These are phyloP conservation scores for Florisuga fusca DNA, from an alignment of 2,797 vertebrate genomes.

Conservation along the genomic window DNA sequence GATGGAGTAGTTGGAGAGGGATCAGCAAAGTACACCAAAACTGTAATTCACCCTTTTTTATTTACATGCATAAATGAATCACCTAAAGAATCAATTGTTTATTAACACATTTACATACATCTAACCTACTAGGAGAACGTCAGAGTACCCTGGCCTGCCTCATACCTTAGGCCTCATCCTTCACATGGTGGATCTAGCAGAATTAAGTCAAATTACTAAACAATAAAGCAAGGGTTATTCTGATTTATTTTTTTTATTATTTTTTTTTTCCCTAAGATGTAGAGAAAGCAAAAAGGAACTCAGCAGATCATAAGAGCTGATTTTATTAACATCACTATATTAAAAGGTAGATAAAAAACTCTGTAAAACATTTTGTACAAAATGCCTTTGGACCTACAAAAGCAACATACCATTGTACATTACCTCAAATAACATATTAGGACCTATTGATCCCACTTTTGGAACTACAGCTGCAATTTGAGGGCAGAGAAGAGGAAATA, in stretches of 20 bases:
- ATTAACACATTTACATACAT: not conserved
- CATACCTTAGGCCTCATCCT: not conserved
- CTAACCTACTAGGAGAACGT: not conserved
- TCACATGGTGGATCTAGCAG: not conserved
- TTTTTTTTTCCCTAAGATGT: not conserved
- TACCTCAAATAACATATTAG: not conserved
- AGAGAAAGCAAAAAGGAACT: not conserved
- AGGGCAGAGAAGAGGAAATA: not conserved
- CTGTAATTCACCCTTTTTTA: not conserved
- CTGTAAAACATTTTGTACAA: not conserved
- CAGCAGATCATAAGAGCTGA: not conserved
- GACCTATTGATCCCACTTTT: not conserved
- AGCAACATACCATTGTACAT: not conserved
- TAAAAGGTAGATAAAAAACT: not conserved
- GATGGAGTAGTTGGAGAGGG: not conserved
- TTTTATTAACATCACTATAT: not conserved
- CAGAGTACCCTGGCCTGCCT: not conserved
- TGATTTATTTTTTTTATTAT: not conserved
- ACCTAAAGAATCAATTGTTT: not conserved
- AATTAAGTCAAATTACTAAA: not conserved
- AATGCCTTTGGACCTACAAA: not conserved
- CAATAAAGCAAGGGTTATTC: not conserved
- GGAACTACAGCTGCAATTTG: not conserved
- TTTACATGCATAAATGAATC: not conserved
- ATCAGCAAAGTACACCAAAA: not conserved